A percentile compares a stretch with the other conserved stretches of the same genome.
Evolutionary conservation across 2,797 vertebrate species (phyloP).

Genomic region (Eremophila alpestris): DNA sequence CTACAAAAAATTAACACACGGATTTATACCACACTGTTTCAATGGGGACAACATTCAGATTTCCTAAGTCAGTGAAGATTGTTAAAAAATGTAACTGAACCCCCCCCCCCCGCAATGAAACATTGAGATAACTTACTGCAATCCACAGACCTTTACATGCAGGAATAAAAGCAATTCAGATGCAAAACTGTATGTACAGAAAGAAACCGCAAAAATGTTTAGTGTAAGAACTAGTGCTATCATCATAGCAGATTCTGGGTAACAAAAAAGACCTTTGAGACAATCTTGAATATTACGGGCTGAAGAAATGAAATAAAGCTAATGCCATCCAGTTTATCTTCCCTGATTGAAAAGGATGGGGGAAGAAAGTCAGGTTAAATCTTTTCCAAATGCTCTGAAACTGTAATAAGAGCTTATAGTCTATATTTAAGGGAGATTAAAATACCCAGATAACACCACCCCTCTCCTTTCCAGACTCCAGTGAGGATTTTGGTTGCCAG

Average conservation of each 20-base stretch:
- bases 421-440: slow-evolving; percentile 11
- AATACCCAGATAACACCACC: neutral
- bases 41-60: neutral
- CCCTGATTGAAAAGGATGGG: neutral
- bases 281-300: neutral
- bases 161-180: neutral
- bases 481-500: neutral
- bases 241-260: neutral
- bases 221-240: neutral
- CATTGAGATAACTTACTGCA: neutral
- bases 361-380: neutral
- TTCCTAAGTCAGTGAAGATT: neutral
- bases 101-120: neutral
- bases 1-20: neutral
- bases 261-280: neutral
- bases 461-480: neutral
- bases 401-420: neutral
- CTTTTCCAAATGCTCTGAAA: slow-evolving; percentile 4
- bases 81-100: neutral
- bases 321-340: neutral
- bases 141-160: neutral
- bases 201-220: neutral
- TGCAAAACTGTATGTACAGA: neutral
- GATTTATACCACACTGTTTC: neutral
- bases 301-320: neutral